Evolutionary conservation across 2,113 vertebrate species (phyloP), one percentile per base, ranked within the genome.

Genomic region (Corydoras sp.): DNA sequence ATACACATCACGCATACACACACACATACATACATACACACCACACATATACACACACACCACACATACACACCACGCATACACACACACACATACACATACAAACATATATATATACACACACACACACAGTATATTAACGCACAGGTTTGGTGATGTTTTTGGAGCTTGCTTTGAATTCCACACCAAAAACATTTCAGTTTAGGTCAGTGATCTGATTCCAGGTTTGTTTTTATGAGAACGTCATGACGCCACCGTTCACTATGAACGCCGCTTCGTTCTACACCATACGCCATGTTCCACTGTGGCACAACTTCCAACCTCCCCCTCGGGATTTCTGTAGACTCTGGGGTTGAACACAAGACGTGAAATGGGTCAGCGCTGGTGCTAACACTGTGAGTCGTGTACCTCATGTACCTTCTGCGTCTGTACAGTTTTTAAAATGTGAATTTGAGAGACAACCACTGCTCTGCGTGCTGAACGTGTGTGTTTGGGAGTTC

Each of bases 381-480:
- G 53, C 69, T 53, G 65, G 62, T 64, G 58, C 58, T 30, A 58
- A 69, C 66, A 73, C 71, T 77, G 71, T 77, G 70, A 73, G 49
- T 73, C 5, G 49, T n/a, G 31, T 65, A 77, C 69, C 55, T 48
- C 14, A 32, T 15, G 61, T 61, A 50, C 63, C n/a, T 0, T 77
- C 30, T 66, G 11, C 11, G n/a, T 77, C 49, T 70, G 43, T 70
- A 56, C 56, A 66, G 35, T 43, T 74, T 77, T 77, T 67, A 71
- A 62, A 77, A 77, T 78, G 76, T 74, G 72, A 71, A 68, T 63
- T 30, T 64, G 51, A 60, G 35, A 54, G 49, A 31, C 51, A 68
- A 62, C 58, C 58, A 56, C 62, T 77, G 48, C 58, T 77, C 10
- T 66, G 29, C 60, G 62, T 66, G 56, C 3, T 24, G 18, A 24